Base-by-base conservation (phyloP, 2,888 invertebrate species). In the Folsomia manolachei region DNA sequence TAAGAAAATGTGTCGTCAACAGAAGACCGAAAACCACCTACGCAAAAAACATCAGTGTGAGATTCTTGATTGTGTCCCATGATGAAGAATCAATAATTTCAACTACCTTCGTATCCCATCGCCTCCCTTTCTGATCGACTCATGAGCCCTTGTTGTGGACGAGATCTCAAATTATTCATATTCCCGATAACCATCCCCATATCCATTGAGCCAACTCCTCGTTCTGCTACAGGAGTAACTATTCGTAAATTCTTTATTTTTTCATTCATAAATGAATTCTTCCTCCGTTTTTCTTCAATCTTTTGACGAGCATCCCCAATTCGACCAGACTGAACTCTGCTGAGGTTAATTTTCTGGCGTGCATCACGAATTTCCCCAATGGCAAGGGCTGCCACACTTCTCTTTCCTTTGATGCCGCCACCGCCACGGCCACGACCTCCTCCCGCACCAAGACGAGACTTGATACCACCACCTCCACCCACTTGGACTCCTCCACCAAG, bases 261-360 rank as follows among this genome's bases (percentile, higher is more conserved):
- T 56, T 52, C 65, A 19, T 60, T 19, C 4, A 27, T 27, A 1
- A 27, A 27, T 0, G 69, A 27, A 24, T 62, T 21, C 27, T 77
- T 76, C 26, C 70, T 63, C 27, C 79, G 51, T 65, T 75, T 77
- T 0, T 75, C 78, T 69, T 81, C 79, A 61, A 81, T 79, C 68
- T 79, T 81, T 60, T 80, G 70, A 52, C 81, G 21, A 18, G 79
- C 79, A 71, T 79, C 78, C 4, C 74, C 75, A 67, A 79, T 75
- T 27, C 80, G 64, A 7, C 81, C 81, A n/a, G 74, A 74, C 7
- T 77, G 71, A 14, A 79, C 76, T n/a, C 80, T 72, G 65, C 77
- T 80, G 21, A 81, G 69, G 56, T 80, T 80, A 1, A 81, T 81
- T 62, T 81, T 81, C 24, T 80, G 78, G 62, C 81, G 52, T 1